Conservation (phyloP, 2,113 vertebrate species). For the Natator depressus region DNA sequence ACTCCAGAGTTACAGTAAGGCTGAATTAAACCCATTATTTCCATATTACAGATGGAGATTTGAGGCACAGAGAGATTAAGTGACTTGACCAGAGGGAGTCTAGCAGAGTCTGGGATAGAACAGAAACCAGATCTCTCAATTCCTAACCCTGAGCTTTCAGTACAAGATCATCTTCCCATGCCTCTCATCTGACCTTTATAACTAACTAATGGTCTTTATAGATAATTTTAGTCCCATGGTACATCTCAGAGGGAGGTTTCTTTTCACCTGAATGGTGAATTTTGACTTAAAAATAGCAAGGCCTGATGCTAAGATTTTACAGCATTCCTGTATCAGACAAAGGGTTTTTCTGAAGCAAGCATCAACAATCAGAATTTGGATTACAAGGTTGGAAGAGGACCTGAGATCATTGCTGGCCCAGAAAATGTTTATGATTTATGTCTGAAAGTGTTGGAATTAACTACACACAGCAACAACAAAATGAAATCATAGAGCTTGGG, state of each 20-base stretch:
- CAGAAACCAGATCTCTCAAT: neutral
- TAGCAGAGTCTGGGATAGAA: conserved; percentile 10
- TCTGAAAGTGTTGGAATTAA: neutral
- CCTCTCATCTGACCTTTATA: neutral
- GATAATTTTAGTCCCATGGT: neutral
- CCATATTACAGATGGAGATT: neutral
- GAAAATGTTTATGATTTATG: neutral
- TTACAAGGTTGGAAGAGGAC: neutral
- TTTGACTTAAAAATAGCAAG: conserved; percentile 9
- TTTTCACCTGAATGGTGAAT: neutral
- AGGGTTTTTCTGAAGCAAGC: fast-evolving
- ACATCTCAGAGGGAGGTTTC: neutral
- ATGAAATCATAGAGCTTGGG: neutral
- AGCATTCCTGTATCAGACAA: neutral
- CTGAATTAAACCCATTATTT: neutral
- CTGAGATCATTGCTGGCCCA: neutral
- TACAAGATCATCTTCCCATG: neutral
- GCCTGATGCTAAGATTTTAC: neutral
- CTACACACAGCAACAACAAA: neutral
- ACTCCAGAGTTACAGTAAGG: neutral
- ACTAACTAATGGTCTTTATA: neutral
- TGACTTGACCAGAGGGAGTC: conserved; percentile 3
- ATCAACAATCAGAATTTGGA: neutral
- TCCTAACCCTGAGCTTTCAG: neutral
- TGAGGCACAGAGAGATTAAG: neutral